phyloP scores from a whole-genome alignment of 1,140 invertebrate species.

The Scaptodrosophila lebanonensis region DNA sequence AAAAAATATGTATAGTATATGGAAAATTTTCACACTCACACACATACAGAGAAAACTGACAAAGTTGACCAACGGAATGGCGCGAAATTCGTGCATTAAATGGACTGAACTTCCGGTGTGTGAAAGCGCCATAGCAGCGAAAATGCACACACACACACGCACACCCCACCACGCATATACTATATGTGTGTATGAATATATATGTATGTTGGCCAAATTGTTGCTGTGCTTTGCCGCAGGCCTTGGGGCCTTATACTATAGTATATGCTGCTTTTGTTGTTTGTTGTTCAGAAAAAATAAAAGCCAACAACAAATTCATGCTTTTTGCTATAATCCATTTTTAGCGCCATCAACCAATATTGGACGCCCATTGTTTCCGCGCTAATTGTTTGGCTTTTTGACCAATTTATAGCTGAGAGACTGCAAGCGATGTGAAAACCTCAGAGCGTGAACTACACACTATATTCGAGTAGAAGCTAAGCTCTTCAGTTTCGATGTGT shows the following conservation, averaged over 20 bases:
- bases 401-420: constrained; percentile 52
- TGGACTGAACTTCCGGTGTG: constrained; percentile 72
- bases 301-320: constrained; percentile 50
- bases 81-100: constrained; percentile 74
- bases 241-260: no score
- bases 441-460: no score
- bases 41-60: constrained; percentile 5
- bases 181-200: no score
- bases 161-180: constrained; percentile 7
- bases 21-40: background rate
- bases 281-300: no score
- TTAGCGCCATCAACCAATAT: constrained; percentile 71
- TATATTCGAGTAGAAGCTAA: no score
- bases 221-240: constrained; percentile 18
- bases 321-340: constrained; percentile 76
- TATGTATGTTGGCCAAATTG: constrained; percentile 31
- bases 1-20: constrained; percentile 1
- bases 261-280: no score
- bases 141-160: constrained; percentile 11
- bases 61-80: constrained; percentile 58
- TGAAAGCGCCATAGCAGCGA: constrained; percentile 39
- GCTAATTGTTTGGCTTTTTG: constrained; percentile 74
- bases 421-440: no score
- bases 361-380: constrained; percentile 72
- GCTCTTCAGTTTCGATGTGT: no score